Percentiles rank a stretch among this genome's conserved stretches.
phyloP scores from a whole-genome alignment of 2,797 vertebrate species.

The Melanotaenia pygmaea region DNA sequence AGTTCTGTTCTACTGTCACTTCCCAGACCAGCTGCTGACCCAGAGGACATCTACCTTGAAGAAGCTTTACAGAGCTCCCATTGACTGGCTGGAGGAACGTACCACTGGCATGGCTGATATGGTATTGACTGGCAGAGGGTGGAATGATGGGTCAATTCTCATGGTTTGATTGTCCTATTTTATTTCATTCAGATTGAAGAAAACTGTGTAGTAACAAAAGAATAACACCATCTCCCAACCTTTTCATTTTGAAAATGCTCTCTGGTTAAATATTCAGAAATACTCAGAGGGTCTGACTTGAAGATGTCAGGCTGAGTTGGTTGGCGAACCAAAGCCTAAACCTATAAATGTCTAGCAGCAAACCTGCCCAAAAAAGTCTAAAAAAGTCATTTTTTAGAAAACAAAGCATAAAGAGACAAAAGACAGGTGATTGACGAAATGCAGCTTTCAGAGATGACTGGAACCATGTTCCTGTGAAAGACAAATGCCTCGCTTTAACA shows the following conservation, averaged over 20 bases:
- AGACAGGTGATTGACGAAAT: not conserved
- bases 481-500: not conserved
- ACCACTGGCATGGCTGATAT: conserved; percentile 97
- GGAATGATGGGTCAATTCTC: not conserved
- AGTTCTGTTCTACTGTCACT: conserved; percentile 98
- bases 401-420: not conserved
- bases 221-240: not conserved
- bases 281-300: not conserved
- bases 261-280: not conserved
- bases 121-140: conserved; percentile 44
- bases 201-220: not conserved
- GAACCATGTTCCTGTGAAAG: not conserved
- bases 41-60: conserved; percentile 88
- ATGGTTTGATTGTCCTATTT: not conserved
- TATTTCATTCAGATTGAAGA: not conserved
- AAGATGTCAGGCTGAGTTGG: not conserved
- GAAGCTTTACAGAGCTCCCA: conserved; percentile 88
- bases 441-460: not conserved
- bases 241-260: not conserved
- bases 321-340: not conserved
- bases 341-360: not conserved
- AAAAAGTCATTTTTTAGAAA: not conserved
- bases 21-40: conserved; percentile 94
- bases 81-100: conserved; percentile 93
- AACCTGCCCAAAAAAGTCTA: not conserved